Base-by-base conservation (phyloP, 2,797 vertebrate species). In the Anas bernieri region DNA sequence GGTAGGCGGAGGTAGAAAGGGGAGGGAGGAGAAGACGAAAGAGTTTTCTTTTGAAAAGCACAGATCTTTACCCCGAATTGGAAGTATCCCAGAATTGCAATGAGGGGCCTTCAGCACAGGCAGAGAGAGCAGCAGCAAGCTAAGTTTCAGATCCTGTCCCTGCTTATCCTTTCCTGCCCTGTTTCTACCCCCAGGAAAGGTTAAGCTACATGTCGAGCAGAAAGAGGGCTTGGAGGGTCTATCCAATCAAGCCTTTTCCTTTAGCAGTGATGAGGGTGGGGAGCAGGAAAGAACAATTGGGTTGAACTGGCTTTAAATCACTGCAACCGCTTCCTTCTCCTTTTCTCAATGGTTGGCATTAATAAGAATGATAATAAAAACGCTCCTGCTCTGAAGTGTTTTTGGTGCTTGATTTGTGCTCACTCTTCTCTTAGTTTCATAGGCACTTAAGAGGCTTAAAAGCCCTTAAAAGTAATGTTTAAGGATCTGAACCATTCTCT, bases 341-440 rank as follows among this genome's bases (percentile, higher is more conserved):
- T 81, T 88, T 86, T 88, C 75, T 77, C 59, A 73, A 31, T 54
- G 45, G 90, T 90, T 83, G 86, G 12, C 70, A 80, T 81, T 90
- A 96, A 56, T 93, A 89, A 91, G 59, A 95, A 90, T 48, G 52
- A 50, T 91, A 96, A 91, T 77, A 91, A 84, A 95, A 96, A 94
- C 33, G 12, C 68, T 91, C 37, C 62, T 77, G 8, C 58, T 96
- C 66, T 92, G 68, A 90, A 95, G 93, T 72, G 86, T 7, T 81
- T 95, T 97, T 96, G 86, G 74, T 92, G 54, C 43, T 94, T 94
- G 93, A 97, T 97, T 97, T 81, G 78, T 81, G 68, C 64, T 83
- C 67, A 6, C 62, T 96, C 85, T 63, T 96, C 78, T 96, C 62
- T 90, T 58, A 82, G 89, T 88, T 96, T 90, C 93, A 97, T 92